Evolutionary conservation across 2,888 invertebrate genomes (phyloP), one percentile per base, ranked within the genome.

Genomic region (Sipha maydis): DNA sequence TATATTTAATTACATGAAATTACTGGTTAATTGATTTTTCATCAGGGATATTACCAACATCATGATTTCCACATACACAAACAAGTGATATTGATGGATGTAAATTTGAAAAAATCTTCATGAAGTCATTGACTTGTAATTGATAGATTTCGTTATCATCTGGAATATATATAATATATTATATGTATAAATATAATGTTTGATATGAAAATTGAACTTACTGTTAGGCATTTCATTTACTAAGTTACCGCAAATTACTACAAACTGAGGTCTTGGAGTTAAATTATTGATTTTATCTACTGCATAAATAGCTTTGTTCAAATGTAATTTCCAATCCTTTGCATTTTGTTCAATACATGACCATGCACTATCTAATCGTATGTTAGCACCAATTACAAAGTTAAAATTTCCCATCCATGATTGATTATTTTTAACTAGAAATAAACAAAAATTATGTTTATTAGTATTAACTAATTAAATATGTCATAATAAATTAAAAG

Each of bases 1-100:
- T 71, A 41, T 19, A 41, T 41, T 19, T 56, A 56, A 7, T 75
- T n/a, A 0, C 34, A 38, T 21, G 21, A 31, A 89, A 90, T 90
- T 90, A 92, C 91, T 86, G 85, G 56, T 91, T 89, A 19, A 93
- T 90, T 9, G 92, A 90, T 75, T 91, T 90, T 21, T 89, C 89
- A 1, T 93, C 92, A 11, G 93, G 93, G 9, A 90, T 90, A 90
- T 93, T 91, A 19, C 93, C 93, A 54, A 93, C 91, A 90, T 93
- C 93, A 90, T 93, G 93, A 90, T 93, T 93, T 7, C 93, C 93
- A 90, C 93, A 93, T 21, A 93, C 92, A 90, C 93, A 93, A 67
- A 93, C 91, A 83, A 93, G 90, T 67, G 92, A 92, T 80, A 93
- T 92, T 4, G 91, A 91, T 8, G 92, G 91, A 89, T 93, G 91